Evolutionary conservation across 2,888 invertebrate genomes (phyloP).

Genomic region (Coleophora flavipennella): DNA sequence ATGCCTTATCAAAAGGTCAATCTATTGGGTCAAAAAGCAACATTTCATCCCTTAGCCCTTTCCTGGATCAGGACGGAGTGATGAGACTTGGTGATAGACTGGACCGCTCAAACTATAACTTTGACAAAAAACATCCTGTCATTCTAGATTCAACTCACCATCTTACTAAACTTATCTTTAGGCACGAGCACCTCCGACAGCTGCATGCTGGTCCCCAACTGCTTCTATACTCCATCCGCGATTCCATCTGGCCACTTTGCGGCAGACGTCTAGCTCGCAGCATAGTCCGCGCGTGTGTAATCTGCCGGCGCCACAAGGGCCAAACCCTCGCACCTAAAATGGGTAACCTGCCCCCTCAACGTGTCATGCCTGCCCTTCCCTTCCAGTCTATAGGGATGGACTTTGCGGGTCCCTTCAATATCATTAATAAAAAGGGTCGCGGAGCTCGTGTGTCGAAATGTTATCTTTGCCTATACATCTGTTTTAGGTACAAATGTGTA

Average conservation of each 20-base stretch:
- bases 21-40: not conserved
- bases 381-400: too few relatives aligned
- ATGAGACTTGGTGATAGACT: constrained; percentile 1
- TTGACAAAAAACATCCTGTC: constrained; percentile 1
- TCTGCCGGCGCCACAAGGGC: too few relatives aligned
- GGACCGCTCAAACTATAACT: not conserved
- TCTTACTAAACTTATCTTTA: not conserved
- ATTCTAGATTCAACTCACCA: not conserved
- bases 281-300: constrained; percentile 5
- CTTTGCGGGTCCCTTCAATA: too few relatives aligned
- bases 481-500: too few relatives aligned
- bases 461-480: too few relatives aligned
- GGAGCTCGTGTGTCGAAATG: too few relatives aligned
- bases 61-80: not conserved
- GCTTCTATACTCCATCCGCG: constrained; percentile 12
- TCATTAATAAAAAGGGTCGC: too few relatives aligned
- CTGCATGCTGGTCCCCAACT: constrained; percentile 15
- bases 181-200: constrained; percentile 9
- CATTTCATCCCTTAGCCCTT: not conserved
- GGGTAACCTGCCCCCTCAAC: constrained; percentile 10
- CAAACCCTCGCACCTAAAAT: constrained; percentile 9
- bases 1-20: not conserved
- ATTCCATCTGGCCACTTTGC: constrained; percentile 15
- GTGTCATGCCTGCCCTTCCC: too few relatives aligned
- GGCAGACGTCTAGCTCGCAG: constrained; percentile 11